Conservation (phyloP, 1,140 invertebrate species). For the Orius laevigatus region DNA sequence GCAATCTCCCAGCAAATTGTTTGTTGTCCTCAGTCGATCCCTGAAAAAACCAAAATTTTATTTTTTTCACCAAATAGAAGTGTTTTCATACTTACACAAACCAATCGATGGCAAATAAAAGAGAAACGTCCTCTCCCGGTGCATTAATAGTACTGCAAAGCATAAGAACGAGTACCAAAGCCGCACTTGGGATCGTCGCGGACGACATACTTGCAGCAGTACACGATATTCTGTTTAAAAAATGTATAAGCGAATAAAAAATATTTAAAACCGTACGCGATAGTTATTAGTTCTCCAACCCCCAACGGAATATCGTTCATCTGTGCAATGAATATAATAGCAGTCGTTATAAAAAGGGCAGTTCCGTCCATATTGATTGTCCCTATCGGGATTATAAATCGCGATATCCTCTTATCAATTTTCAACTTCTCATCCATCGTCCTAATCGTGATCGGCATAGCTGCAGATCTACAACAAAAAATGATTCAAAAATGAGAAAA, state of each 20-base stretch:
- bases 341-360: constrained; percentile 73
- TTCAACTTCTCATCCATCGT: constrained; percentile 83
- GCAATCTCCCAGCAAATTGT: constrained; percentile 77
- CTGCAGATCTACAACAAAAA: constrained; percentile 56
- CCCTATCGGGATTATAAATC: constrained; percentile 80
- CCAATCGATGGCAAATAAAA: constrained; percentile 80
- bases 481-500: background rate
- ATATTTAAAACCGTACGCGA: constrained; percentile 42
- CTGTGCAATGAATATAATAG: constrained; percentile 83
- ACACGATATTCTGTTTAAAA: constrained; percentile 53
- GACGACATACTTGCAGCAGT: constrained; percentile 84
- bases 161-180: constrained; percentile 69
- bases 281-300: constrained; percentile 59
- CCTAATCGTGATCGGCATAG: constrained; percentile 83
- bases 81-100: constrained; percentile 76
- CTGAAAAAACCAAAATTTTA: constrained; percentile 30
- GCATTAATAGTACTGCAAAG: constrained; percentile 72
- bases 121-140: constrained; percentile 61
- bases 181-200: constrained; percentile 84
- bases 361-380: constrained; percentile 93
- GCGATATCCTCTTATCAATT: constrained; percentile 76
- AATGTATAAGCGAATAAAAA: constrained; percentile 1
- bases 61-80: background rate
- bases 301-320: constrained; percentile 67
- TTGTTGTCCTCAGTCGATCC: constrained; percentile 70